Evolutionary conservation across 2,797 vertebrate species (phyloP).

Genomic region (Spheniscus humboldti): DNA sequence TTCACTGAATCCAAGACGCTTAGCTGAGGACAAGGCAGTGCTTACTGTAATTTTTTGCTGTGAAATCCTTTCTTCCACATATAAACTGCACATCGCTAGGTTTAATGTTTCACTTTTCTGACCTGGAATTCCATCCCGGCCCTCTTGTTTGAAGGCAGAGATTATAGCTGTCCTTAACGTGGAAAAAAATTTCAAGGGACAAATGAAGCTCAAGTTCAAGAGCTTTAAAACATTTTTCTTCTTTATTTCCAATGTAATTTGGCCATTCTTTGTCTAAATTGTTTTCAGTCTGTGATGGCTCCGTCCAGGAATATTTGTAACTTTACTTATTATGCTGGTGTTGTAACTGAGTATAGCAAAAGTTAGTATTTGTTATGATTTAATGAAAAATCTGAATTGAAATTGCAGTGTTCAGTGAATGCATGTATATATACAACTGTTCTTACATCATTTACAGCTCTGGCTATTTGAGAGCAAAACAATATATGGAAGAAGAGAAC

Average conservation of each 20-base stretch:
- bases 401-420: not conserved
- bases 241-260: not conserved
- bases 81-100: not conserved
- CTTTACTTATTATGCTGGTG: not conserved
- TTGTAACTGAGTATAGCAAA: not conserved
- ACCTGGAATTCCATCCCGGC: not conserved
- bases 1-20: not conserved
- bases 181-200: not conserved
- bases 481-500: constrained; percentile 99
- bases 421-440: not conserved
- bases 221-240: not conserved
- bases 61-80: not conserved
- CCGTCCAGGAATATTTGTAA: not conserved
- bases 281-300: not conserved
- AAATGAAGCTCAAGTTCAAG: not conserved
- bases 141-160: not conserved
- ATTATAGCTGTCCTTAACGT: not conserved
- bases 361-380: not conserved
- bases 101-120: not conserved
- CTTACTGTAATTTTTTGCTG: not conserved
- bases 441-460: constrained; percentile 78
- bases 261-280: not conserved
- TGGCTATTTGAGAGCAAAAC: constrained; percentile 96
- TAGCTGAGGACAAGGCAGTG: not conserved
- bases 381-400: not conserved